phyloP scores from a whole-genome alignment of 2,888 invertebrate species.

The Scaptomyza cyrtandrae region DNA sequence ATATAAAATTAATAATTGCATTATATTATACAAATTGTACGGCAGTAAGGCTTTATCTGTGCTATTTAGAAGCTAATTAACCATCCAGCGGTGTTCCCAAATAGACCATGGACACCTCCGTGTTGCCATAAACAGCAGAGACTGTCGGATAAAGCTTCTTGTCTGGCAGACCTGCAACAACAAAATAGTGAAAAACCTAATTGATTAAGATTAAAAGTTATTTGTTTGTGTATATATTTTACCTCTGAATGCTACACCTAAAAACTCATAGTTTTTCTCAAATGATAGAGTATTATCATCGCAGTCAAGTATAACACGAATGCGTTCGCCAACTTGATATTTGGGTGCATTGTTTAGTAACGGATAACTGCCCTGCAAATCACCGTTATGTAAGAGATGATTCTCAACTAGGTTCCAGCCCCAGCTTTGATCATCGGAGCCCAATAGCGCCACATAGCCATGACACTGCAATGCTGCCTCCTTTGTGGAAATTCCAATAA shows the following conservation, averaged over 20 bases:
- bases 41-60: constrained; percentile 65
- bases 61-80: constrained; percentile 85
- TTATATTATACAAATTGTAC: constrained; percentile 63
- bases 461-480: constrained; percentile 97
- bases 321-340: constrained; percentile 98
- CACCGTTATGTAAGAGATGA: constrained; percentile 97
- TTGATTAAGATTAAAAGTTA: background rate
- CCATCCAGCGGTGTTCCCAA: constrained; percentile 98
- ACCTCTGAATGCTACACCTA: constrained; percentile 99
- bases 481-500: constrained; percentile 97
- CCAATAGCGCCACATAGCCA: constrained; percentile 97
- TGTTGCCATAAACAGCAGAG: constrained; percentile 99
- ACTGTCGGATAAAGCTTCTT: constrained; percentile 97
- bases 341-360: constrained; percentile 97
- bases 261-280: constrained; percentile 98
- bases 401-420: constrained; percentile 99
- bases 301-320: constrained; percentile 98
- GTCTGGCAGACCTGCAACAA: constrained; percentile 91
- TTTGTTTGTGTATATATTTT: constrained; percentile 40
- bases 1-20: constrained; percentile 31
- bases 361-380: constrained; percentile 97
- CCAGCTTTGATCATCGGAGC: constrained; percentile 99
- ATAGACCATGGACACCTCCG: constrained; percentile 99
- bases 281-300: constrained; percentile 98
- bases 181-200: background rate